A percentile compares a stretch with the other conserved stretches of the same genome.
Evolutionary conservation across 1,140 invertebrate genomes (phyloP).

Genomic region (Drosophila nikananu): DNA sequence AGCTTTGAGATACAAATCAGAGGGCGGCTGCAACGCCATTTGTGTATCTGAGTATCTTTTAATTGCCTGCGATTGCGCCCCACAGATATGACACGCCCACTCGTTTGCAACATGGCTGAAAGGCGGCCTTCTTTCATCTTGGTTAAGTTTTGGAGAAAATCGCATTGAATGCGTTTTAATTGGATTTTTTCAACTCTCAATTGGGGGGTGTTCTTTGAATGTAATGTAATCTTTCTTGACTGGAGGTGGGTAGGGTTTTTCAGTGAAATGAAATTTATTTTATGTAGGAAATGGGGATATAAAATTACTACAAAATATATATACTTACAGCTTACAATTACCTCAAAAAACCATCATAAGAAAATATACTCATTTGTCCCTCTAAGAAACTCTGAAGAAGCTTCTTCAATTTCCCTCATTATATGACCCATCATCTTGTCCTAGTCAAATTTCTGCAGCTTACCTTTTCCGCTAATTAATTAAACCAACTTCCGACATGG

Average conservation of each 20-base stretch:
- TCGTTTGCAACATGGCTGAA: constrained; percentile 63
- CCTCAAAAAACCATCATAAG: neutral
- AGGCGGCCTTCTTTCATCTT: constrained; percentile 41
- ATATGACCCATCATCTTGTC: neutral
- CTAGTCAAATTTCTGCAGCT: constrained; percentile 38
- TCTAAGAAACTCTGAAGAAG: neutral
- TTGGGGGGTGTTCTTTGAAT: constrained; percentile 46
- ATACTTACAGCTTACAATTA: neutral
- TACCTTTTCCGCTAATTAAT: constrained; percentile 29
- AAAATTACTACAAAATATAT: neutral
- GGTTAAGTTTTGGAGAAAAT: constrained; percentile 42
- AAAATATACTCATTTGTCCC: neutral
- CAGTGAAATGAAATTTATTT: neutral
- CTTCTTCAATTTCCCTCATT: neutral
- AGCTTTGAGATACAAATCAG: constrained; percentile 63
- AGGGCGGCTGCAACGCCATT: constrained; percentile 35
- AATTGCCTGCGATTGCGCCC: constrained; percentile 70
- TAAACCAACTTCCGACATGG: constrained; percentile 15
- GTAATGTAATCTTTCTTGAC: constrained; percentile 4
- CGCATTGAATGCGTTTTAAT: constrained; percentile 80
- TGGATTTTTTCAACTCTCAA: constrained; percentile 57
- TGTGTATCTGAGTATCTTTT: constrained; percentile 74
- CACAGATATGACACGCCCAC: constrained; percentile 78
- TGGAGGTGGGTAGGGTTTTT: neutral
- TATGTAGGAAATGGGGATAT: fast-evolving